Evolutionary conservation across 2,113 vertebrate species (phyloP).

Genomic region (Tenebrosternarchus preto): DNA sequence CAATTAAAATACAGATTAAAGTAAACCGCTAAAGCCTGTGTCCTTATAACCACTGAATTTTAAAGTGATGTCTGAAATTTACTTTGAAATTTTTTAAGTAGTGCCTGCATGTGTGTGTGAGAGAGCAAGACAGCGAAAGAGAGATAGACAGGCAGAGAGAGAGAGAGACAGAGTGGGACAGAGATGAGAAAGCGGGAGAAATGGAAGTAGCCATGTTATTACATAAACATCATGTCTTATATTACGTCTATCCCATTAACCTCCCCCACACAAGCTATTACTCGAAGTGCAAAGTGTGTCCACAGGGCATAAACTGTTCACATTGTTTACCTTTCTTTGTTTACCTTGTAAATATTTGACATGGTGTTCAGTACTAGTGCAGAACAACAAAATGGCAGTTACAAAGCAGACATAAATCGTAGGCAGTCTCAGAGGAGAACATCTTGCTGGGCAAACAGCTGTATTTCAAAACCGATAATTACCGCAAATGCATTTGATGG

Average conservation of each 20-base stretch:
- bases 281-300: conserved; percentile 4
- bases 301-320: background rate
- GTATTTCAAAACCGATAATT: background rate
- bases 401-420: background rate
- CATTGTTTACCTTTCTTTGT: background rate
- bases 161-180: background rate
- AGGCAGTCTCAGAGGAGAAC: conserved; percentile 13
- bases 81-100: no score
- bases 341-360: conserved; percentile 27
- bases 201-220: background rate
- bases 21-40: background rate
- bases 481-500: conserved; percentile 31
- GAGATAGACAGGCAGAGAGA: background rate
- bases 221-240: conserved; percentile 6
- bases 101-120: no score
- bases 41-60: background rate
- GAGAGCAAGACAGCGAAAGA: background rate
- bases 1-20: background rate
- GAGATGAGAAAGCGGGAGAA: background rate
- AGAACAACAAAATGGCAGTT: background rate
- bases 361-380: background rate
- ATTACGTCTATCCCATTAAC: conserved; percentile 22
- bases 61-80: no score
- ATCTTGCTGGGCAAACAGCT: background rate
- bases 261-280: conserved; percentile 14